Conservation (phyloP, 2,888 invertebrate species). For the Tiliacea citrago region DNA sequence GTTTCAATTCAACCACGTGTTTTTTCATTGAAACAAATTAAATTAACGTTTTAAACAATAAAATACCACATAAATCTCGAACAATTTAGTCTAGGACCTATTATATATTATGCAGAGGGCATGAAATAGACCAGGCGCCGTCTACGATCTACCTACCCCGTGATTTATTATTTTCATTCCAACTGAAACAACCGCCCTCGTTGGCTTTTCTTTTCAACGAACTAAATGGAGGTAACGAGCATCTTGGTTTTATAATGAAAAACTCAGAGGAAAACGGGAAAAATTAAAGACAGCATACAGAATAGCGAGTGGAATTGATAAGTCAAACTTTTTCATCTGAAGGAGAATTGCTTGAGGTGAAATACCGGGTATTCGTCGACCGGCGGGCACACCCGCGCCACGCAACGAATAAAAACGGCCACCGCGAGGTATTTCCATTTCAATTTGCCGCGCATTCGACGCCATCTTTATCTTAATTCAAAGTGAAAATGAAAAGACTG, state of each 20-base stretch:
- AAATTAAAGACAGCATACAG: constrained; percentile 75
- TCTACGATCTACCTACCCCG: constrained; percentile 77
- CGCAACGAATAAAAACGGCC: constrained; percentile 72
- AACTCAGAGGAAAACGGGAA: constrained; percentile 66
- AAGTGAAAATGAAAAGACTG: constrained; percentile 66
- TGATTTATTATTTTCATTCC: constrained; percentile 88
- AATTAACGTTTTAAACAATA: constrained; percentile 59
- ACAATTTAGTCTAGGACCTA: constrained; percentile 70
- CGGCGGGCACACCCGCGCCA: constrained; percentile 57
- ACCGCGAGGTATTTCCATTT: constrained; percentile 73
- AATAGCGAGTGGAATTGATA: constrained; percentile 82
- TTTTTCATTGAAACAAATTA: constrained; percentile 41
- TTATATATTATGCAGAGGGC: constrained; percentile 76
- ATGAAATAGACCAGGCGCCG: constrained; percentile 80
- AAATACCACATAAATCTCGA: constrained; percentile 68
- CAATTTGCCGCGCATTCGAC: constrained; percentile 72
- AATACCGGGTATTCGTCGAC: constrained; percentile 66
- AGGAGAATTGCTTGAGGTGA: constrained; percentile 73
- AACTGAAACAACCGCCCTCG: constrained; percentile 80
- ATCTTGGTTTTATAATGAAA: constrained; percentile 82
- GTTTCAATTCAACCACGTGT: constrained; percentile 24
- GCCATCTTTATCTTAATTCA: constrained; percentile 73
- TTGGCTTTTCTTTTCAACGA: constrained; percentile 74
- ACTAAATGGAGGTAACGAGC: constrained; percentile 84
- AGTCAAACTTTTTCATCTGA: constrained; percentile 81